Percentiles rank a stretch among this genome's conserved stretches.
Conservation (phyloP, 2,888 invertebrate genomes). For the Idaea dimidiata region DNA sequence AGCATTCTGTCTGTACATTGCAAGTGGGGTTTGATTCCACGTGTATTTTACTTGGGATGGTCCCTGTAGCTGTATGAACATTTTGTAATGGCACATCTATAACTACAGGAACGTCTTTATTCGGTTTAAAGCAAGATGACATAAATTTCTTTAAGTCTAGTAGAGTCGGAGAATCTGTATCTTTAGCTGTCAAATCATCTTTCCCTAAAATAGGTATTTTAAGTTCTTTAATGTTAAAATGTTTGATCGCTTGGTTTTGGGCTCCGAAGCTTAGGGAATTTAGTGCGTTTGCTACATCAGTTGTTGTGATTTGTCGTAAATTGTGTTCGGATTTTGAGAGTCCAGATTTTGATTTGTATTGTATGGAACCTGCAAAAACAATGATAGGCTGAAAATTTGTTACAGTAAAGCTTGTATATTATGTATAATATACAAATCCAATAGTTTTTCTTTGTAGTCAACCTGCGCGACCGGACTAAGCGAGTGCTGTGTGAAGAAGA, state of each 20-base stretch:
- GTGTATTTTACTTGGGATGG: conserved; percentile 32
- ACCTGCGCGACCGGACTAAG: too few species aligned
- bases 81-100: conserved; percentile 46
- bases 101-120: conserved; percentile 42
- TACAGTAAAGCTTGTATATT: too few species aligned
- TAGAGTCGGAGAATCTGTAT: conserved; percentile 46
- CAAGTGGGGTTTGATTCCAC: conserved; percentile 44
- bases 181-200: conserved; percentile 32
- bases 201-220: conserved; percentile 50
- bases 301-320: conserved; percentile 60
- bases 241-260: conserved; percentile 37
- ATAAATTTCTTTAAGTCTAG: conserved; percentile 65
- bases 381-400: too few species aligned
- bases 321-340: conserved; percentile 72
- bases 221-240: conserved; percentile 47
- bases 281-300: conserved; percentile 60
- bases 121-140: conserved; percentile 63
- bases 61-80: conserved; percentile 34
- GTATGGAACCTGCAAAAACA: conserved; percentile 48
- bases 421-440: too few species aligned
- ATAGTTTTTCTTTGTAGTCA: too few species aligned
- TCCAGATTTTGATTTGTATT: conserved; percentile 46
- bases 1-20: conserved; percentile 39
- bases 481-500: too few species aligned
- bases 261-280: conserved; percentile 57